Evolutionary conservation across 2,888 invertebrate genomes (phyloP).

Genomic region (Eristalis tenax): DNA sequence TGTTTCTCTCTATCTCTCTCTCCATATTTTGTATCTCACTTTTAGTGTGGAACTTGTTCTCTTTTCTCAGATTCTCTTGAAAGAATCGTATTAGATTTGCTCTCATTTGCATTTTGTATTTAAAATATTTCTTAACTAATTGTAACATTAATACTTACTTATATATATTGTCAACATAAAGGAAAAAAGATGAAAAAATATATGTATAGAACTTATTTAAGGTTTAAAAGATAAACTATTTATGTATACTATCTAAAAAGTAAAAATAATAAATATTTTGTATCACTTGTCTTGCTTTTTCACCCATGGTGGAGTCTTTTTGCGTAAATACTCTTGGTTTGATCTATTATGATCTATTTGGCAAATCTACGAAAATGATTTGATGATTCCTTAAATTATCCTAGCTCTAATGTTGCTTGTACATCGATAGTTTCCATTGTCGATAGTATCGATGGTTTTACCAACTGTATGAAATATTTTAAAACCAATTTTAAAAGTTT

Average conservation of each 20-base stretch:
- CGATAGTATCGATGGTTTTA: too few relatives aligned
- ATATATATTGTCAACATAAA: constrained; percentile 17
- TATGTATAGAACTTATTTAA: constrained; percentile 28
- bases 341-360: too few relatives aligned
- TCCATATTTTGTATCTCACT: background rate
- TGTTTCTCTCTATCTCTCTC: background rate
- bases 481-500: too few relatives aligned
- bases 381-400: too few relatives aligned
- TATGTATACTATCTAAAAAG: constrained; percentile 43
- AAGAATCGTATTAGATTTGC: constrained; percentile 19
- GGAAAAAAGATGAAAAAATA: constrained; percentile 2
- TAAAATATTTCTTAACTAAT: constrained; percentile 58
- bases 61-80: background rate
- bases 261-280: constrained; percentile 50
- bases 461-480: too few relatives aligned
- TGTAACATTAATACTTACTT: constrained; percentile 24
- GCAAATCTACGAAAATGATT: too few relatives aligned
- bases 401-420: too few relatives aligned
- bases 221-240: constrained; percentile 47
- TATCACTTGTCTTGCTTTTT: constrained; percentile 27
- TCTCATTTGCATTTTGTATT: constrained; percentile 60
- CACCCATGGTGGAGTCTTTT: constrained; percentile 24
- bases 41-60: constrained; percentile 9
- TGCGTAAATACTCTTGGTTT: constrained; percentile 1
- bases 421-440: too few relatives aligned